These are phyloP conservation scores for Uropsilus gracilis DNA, from an alignment of 2,113 vertebrate genomes.

Conservation along the genomic window DNA sequence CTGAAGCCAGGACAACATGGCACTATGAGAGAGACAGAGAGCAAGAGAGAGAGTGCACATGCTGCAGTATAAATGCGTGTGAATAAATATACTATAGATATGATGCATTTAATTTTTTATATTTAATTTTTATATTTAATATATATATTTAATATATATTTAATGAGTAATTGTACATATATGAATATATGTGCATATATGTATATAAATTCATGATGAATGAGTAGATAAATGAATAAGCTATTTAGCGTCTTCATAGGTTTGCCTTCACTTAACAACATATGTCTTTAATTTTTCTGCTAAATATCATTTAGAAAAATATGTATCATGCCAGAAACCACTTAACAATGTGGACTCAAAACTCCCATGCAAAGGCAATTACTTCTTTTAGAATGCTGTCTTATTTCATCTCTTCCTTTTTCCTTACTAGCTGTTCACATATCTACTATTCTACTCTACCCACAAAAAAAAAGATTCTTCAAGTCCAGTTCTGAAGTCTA, in stretches of 20 bases:
- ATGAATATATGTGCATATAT: not conserved
- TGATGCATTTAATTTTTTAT: too few species aligned
- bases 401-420: constrained; percentile 49
- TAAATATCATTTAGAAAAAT: constrained; percentile 53
- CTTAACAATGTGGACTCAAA: constrained; percentile 35
- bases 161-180: not conserved
- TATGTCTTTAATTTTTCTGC: constrained; percentile 61
- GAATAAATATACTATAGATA: not conserved
- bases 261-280: constrained; percentile 53
- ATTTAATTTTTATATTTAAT: not conserved
- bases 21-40: not conserved
- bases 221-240: not conserved
- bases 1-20: not conserved
- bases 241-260: not conserved
- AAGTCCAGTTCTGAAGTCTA: constrained; percentile 71
- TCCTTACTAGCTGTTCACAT: not conserved
- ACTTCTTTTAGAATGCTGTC: constrained; percentile 32
- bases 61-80: not conserved
- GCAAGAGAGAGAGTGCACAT: not conserved
- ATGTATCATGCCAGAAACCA: constrained; percentile 36
- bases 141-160: not conserved
- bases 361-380: constrained; percentile 13
- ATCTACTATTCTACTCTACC: not conserved
- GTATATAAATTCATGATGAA: not conserved
- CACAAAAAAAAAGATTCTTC: not conserved